These are phyloP conservation scores for Lysandra bellargus DNA, from an alignment of 2,888 invertebrate species.

Conservation along the genomic window DNA sequence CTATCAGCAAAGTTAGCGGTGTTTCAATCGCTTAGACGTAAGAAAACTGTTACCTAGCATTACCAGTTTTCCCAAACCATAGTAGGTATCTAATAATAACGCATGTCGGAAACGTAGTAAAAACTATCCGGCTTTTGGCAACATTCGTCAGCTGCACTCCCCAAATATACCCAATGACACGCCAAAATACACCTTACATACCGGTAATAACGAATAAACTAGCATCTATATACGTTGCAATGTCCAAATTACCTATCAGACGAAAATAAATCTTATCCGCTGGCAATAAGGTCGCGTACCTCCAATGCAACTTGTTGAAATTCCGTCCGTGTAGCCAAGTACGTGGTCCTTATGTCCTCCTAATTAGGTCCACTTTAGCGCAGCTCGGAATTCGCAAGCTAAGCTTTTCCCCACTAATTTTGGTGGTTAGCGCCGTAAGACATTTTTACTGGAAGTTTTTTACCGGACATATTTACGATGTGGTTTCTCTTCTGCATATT, in stretches of 20 bases:
- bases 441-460: slow-evolving; percentile 54
- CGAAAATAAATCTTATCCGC: not conserved
- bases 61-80: slow-evolving; percentile 45
- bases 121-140: slow-evolving; percentile 76
- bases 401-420: slow-evolving; percentile 76
- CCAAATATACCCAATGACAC: slow-evolving; percentile 44
- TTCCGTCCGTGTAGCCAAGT: slow-evolving; percentile 71
- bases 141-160: slow-evolving; percentile 70
- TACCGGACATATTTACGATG: slow-evolving; percentile 45
- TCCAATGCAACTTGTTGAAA: slow-evolving; percentile 76
- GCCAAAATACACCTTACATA: slow-evolving; percentile 55
- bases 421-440: slow-evolving; percentile 66
- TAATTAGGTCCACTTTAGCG: slow-evolving; percentile 54
- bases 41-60: not conserved
- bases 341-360: slow-evolving; percentile 51
- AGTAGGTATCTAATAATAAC: slow-evolving; percentile 66
- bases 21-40: not conserved
- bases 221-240: not conserved
- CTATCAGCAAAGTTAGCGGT: not conserved
- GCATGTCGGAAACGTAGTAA: slow-evolving; percentile 65
- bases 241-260: not conserved
- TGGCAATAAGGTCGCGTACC: slow-evolving; percentile 47
- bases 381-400: slow-evolving; percentile 58
- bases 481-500: slow-evolving; percentile 45
- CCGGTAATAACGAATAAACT: not conserved